phyloP scores from a whole-genome alignment of 2,888 invertebrate genomes.

The Margaritifera margaritifera region DNA sequence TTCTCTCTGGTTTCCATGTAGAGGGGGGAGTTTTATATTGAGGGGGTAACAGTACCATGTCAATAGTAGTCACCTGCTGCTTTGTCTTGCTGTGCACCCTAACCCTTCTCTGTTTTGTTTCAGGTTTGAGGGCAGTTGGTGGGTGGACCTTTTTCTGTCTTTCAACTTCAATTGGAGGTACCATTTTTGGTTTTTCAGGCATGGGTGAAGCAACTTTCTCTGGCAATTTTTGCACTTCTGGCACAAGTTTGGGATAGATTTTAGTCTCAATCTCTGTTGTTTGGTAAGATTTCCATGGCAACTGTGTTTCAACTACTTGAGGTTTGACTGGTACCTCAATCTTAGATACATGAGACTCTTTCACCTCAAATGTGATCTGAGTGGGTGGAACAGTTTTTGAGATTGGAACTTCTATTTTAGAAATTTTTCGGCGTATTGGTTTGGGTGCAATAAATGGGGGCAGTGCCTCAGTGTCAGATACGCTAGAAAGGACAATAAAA shows the following conservation, averaged over 20 bases:
- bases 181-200: too few relatives aligned
- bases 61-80: constrained; percentile 12
- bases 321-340: too few relatives aligned
- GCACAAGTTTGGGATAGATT: too few relatives aligned
- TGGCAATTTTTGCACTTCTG: too few relatives aligned
- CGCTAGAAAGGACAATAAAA: constrained; percentile 16
- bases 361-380: too few relatives aligned
- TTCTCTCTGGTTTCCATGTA: constrained; percentile 36
- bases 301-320: too few relatives aligned
- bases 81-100: constrained; percentile 33
- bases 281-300: too few relatives aligned
- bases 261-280: too few relatives aligned
- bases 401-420: too few relatives aligned
- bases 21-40: constrained; percentile 14
- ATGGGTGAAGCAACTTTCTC: too few relatives aligned
- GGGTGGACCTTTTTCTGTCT: constrained; percentile 25
- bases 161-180: constrained; percentile 15
- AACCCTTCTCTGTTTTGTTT: constrained; percentile 23
- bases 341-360: constrained; percentile 1
- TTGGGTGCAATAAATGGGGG: constrained; percentile 36
- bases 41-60: constrained; percentile 32
- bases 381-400: too few relatives aligned
- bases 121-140: constrained; percentile 28
- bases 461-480: constrained; percentile 32
- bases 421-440: constrained; percentile 24